Base-by-base conservation (phyloP, 2,888 invertebrate species). In the Chloromyia formosa region DNA sequence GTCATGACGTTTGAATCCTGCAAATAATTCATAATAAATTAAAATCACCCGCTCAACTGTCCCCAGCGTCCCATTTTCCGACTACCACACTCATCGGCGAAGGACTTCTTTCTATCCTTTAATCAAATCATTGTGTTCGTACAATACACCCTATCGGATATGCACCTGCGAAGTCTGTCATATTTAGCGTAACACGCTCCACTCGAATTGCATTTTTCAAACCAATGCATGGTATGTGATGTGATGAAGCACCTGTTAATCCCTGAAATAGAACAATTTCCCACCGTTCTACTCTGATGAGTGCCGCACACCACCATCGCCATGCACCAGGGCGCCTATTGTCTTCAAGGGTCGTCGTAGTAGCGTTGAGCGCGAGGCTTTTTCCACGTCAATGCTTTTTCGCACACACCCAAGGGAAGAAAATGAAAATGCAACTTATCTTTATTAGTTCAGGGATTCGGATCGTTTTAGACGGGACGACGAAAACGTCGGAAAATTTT, bases 391-490 rank as follows among this genome's bases (percentile, higher is more conserved):
- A 49, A n/a, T 49, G 49, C 49, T 12, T 12, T 12, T 49, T 12
- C 16, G 16, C 49, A n/a, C 49, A n/a, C 49, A 49, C 49, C 12
- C 12, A 49, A n/a, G 49, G 12, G 10, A 49, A n/a, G 14, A 49
- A 49, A 49, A 49, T 49, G 12, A 49, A 49, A 49, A 49, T 49
- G 49, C 49, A n/a, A 49, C 49, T 49, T 49, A 49, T 49, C 49
- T n/a, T n/a, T 49, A 49, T 49, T 49, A 49, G 49, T 49, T 49
- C 49, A 49, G 49, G 49, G 49, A 49, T n/a, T 49, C 49, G 16
- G 12, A 12, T n/a, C 49, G 14, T 49, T n/a, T 3, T 49, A 10
- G 16, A 12, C 49, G 16, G 10, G 10, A 12, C 14, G 49, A n/a
- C 49, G 49, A 49, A 49, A 49, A 49, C 49, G 49, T n/a, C 16